Conservation (phyloP, 2,113 vertebrate species). For the Corynorhinus townsendii region DNA sequence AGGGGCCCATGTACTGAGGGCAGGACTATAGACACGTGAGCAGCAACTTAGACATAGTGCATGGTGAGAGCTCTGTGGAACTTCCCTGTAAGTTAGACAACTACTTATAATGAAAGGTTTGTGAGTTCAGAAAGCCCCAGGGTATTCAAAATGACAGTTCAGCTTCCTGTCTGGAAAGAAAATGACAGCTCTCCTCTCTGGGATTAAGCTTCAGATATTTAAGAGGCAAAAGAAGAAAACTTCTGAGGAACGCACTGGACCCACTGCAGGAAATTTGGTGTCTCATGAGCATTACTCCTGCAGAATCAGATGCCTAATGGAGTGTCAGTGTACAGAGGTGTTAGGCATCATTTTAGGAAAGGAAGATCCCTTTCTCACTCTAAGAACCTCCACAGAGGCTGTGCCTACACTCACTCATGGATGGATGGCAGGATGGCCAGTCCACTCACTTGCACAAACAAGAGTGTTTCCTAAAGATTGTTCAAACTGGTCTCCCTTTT, state of each 20-base stretch:
- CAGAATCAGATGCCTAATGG: conserved; percentile 17
- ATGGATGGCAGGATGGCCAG: not conserved
- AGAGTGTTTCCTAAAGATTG: not conserved
- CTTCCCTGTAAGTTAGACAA: conserved; percentile 67
- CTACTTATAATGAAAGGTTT: conserved; percentile 73
- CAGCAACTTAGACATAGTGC: conserved; percentile 34
- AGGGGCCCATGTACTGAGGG: conserved; percentile 32
- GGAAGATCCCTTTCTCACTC: not conserved
- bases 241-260: conserved; percentile 34
- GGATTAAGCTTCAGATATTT: conserved; percentile 69
- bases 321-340: not conserved
- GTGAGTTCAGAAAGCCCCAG: conserved; percentile 70
- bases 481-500: not conserved
- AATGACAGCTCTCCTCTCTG: conserved; percentile 71
- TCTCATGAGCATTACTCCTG: not conserved
- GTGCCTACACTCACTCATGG: not conserved
- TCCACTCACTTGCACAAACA: not conserved
- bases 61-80: conserved; percentile 48
- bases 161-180: conserved; percentile 69
- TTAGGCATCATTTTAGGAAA: not conserved
- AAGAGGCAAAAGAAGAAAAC: conserved; percentile 51
- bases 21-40: not conserved
- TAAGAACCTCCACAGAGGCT: not conserved
- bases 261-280: conserved; percentile 32
- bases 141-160: conserved; percentile 69